Base-by-base conservation (phyloP, 2,797 vertebrate species). In the Lepilemur ruficaudatus region DNA sequence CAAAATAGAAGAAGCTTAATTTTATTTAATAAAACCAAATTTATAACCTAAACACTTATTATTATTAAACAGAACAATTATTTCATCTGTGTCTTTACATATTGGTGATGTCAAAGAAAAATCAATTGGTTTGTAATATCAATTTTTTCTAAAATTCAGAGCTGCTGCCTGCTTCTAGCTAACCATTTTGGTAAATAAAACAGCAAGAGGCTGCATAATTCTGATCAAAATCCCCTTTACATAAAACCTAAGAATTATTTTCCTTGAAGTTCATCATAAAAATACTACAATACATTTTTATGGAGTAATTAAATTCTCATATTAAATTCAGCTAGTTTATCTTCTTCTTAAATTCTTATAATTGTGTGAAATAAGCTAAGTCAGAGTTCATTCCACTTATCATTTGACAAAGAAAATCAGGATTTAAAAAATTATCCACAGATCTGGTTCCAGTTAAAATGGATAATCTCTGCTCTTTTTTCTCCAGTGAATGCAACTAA, bases 1-100 rank as follows among this genome's bases (percentile, higher is more conserved):
- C 50, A 69, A 93, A 73, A 59, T 41, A 80, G 35, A 78, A 46
- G 15, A 63, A 82, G 14, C 38, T 75, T 73, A 52, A 67, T 78
- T 93, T 92, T 92, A 78, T 81, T 93, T 90, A 93, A 65, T 84
- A 43, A 73, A 86, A 90, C 87, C 59, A 84, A 92, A 85, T 48
- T 10, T 95, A 89, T 79, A 91, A 80, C 48, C 28, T 91, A 93
- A 89, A 32, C 12, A 73, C 32, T 79, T 82, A 23, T 20, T 28
- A 43, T 92, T 87, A 61, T 78, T 91, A 95, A 96, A 69, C 17
- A 67, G 72, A 69, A 76, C 7, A 7, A 30, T 80, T 78, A 48
- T 67, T 52, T 9, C 61, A 12, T 95, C 95, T 79, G 0, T 85
- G 85, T 48, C 18, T 95, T 95, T 96, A 69, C 73, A 93, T 18